A percentile compares a stretch with the other conserved stretches of the same genome.
Conservation (phyloP, 2,888 invertebrate genomes). For the Lycocerus yunnanus region DNA sequence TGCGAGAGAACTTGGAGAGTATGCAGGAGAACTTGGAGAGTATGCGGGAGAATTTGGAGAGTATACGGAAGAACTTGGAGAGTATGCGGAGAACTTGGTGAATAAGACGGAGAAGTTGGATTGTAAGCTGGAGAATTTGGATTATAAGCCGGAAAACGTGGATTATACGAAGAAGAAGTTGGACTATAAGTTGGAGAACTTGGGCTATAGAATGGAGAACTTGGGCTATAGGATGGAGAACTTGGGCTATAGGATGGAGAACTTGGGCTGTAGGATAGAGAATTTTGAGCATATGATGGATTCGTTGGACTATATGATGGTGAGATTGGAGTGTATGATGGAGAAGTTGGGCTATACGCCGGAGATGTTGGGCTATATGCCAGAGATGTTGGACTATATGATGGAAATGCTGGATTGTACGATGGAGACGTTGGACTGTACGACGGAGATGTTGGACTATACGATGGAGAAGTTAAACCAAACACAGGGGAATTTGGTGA, state of each 20-base stretch:
- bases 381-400: not conserved
- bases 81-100: constrained; percentile 69
- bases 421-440: not conserved
- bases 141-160: constrained; percentile 73
- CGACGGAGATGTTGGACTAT: constrained; percentile 63
- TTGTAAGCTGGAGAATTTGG: constrained; percentile 76
- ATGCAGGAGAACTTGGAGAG: constrained; percentile 78
- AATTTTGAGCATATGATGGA: constrained; percentile 70
- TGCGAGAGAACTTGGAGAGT: constrained; percentile 63
- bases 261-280: constrained; percentile 73
- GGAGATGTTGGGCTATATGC: not conserved
- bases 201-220: constrained; percentile 73
- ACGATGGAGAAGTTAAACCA: constrained; percentile 59
- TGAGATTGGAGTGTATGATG: constrained; percentile 74
- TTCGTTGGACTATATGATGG: constrained; percentile 68
- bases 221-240: constrained; percentile 69
- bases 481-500: constrained; percentile 62
- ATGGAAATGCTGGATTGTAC: not conserved
- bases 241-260: constrained; percentile 72
- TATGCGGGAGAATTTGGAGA: constrained; percentile 80
- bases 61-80: constrained; percentile 78
- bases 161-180: constrained; percentile 66
- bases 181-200: constrained; percentile 73
- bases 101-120: constrained; percentile 65
- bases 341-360: constrained; percentile 65